phyloP scores from a whole-genome alignment of 2,797 vertebrate genomes.

The Pantherophis vulpinus region DNA sequence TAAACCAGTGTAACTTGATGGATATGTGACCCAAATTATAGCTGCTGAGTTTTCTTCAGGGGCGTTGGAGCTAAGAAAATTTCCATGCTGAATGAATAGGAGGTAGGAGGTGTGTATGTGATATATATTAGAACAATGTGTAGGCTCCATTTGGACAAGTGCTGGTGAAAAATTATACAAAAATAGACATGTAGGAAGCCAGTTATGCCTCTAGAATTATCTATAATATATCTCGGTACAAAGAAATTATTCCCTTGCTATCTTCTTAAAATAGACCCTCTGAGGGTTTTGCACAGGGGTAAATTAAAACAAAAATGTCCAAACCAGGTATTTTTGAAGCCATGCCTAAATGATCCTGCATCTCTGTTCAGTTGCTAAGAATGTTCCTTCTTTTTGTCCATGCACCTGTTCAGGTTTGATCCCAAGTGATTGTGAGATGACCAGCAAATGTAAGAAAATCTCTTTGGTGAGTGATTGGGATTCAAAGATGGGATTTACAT shows the following conservation, averaged over 20 bases:
- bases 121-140: constrained; percentile 32
- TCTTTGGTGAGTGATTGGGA: background rate
- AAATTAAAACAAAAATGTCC: background rate
- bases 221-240: constrained; percentile 38
- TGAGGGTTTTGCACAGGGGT: background rate
- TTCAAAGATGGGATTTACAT: background rate
- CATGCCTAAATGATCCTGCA: background rate
- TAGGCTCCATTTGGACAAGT: constrained; percentile 66
- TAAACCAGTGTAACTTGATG: background rate
- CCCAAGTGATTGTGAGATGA: background rate
- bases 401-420: background rate
- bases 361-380: background rate
- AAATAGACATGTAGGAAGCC: constrained; percentile 58
- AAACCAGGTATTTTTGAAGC: background rate
- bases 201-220: constrained; percentile 56
- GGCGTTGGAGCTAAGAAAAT: background rate
- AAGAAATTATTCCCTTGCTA: constrained; percentile 30
- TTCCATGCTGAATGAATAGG: constrained; percentile 56
- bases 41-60: background rate
- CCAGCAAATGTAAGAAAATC: background rate
- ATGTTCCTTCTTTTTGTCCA: background rate
- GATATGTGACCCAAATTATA: background rate
- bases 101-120: background rate
- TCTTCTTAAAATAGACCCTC: constrained; percentile 31
- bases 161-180: constrained; percentile 60